Base-by-base conservation (phyloP, 2,797 vertebrate species). In the Hemibagrus guttatus region DNA sequence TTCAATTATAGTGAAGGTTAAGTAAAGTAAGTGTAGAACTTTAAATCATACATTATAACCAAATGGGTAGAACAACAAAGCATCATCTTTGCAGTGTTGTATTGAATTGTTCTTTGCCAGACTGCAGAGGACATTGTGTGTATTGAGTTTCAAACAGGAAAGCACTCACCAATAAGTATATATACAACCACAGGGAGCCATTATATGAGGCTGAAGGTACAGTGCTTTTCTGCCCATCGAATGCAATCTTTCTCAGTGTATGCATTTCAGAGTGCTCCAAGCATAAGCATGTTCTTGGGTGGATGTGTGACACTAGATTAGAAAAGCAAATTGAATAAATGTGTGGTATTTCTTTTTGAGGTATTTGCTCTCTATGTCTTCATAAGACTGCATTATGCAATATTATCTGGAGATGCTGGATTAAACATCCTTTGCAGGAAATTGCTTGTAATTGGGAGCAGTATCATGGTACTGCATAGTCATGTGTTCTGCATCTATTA, bases 171-270 rank as follows among this genome's bases (percentile, higher is more conserved):
- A 87, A 78, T 58, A 81, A 81, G 61, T 87, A 79, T 74, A 84
- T 87, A 84, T 79, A 79, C 59, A 35, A 79, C 84, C 56, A 69
- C 84, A 82, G 74, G 88, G 71, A 83, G 63, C 84, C 81, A 46
- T 88, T 82, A 89, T 81, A 58, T 92, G 90, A 90, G 90, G 90
- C 91, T 91, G 83, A 94, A 95, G 93, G 94, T 94, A 94, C 92
- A 91, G 91, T 92, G 89, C 90, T 90, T 88, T 93, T 92, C 91
- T 90, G 91, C 91, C 91, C 90, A 88, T 90, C 91, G 93, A 93
- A 93, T 91, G 91, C 89, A 91, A 91, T 90, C 91, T 92, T 88
- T 88, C 89, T 91, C 91, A 93, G 92, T 93, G 94, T 94, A 94
- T 93, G 93, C 92, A 64, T 88, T 61, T 79, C n/a, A 42, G 26